Conservation (phyloP, 2,888 invertebrate genomes). For the Glomeris marginata region DNA sequence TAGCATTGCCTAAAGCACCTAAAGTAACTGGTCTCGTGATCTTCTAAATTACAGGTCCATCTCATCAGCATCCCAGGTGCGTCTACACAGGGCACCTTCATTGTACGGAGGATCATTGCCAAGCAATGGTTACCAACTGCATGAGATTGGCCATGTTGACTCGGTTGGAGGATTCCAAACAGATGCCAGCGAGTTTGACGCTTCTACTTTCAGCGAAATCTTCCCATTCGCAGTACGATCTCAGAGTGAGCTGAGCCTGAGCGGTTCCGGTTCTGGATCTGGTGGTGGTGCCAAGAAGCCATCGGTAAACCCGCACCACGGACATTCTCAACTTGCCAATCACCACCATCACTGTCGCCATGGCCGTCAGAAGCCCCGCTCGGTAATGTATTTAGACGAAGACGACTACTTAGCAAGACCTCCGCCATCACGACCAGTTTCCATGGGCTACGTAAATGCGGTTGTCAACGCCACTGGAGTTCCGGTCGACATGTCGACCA, state of each 20-base stretch:
- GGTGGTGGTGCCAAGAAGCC: slow-evolving; percentile 1
- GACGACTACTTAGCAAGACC: slow-evolving; percentile 21
- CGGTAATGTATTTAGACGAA: slow-evolving; percentile 16
- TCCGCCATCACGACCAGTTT: slow-evolving; percentile 18
- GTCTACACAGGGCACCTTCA: slow-evolving; percentile 9
- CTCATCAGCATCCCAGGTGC: slow-evolving; percentile 15
- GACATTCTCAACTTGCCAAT: too few relatives aligned
- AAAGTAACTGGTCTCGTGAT: too few relatives aligned
- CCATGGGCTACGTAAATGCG: slow-evolving; percentile 14
- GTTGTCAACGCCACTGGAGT: too few relatives aligned
- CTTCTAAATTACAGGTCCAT: slow-evolving; percentile 13
- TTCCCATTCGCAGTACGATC: slow-evolving; percentile 14
- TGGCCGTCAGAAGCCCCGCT: slow-evolving; percentile 13
- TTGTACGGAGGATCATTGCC: slow-evolving; percentile 14
- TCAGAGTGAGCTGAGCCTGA: slow-evolving; percentile 12
- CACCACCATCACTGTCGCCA: background rate
- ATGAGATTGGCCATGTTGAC: too few relatives aligned
- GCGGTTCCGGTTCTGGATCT: background rate
- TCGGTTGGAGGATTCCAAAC: too few relatives aligned
- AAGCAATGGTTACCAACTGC: slow-evolving; percentile 6
- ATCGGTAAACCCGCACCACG: too few relatives aligned
- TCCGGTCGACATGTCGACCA: too few relatives aligned
- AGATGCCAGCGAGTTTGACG: slow-evolving; percentile 12
- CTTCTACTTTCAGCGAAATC: slow-evolving; percentile 9
- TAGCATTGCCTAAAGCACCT: too few relatives aligned